A percentile compares a stretch with the other conserved stretches of the same genome.
These are phyloP conservation scores for Pachyramphus minor DNA, from an alignment of 2,113 vertebrate genomes.

Conservation along the genomic window DNA sequence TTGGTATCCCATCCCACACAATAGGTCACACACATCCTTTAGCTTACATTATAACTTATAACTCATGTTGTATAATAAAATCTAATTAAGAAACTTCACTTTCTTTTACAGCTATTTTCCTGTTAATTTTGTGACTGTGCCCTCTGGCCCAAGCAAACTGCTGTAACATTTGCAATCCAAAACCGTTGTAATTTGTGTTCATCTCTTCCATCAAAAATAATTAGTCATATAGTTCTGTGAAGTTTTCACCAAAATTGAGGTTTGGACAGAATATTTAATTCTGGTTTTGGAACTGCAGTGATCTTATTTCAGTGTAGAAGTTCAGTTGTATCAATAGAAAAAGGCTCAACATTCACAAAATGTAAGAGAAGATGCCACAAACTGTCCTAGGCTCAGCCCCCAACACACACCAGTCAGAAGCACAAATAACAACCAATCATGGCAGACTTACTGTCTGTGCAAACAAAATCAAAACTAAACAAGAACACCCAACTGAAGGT, in stretches of 20 bases:
- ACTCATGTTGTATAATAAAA: neutral
- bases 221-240: conserved; percentile 11
- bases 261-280: neutral
- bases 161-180: conserved; percentile 34
- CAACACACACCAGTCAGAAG: neutral
- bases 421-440: neutral
- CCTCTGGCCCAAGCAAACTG: conserved; percentile 39
- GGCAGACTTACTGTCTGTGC: neutral
- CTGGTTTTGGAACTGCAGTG: neutral
- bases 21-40: neutral
- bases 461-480: neutral
- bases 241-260: neutral
- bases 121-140: conserved; percentile 22
- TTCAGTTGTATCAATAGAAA: neutral
- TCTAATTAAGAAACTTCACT: conserved; percentile 27
- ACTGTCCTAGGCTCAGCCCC: neutral
- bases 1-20: conserved; percentile 19
- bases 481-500: neutral
- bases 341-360: neutral
- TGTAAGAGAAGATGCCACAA: neutral
- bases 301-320: neutral
- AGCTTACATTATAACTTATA: neutral
- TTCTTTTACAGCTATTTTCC: conserved; percentile 30
- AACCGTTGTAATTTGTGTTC: neutral
- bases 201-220: conserved; percentile 27